Conservation (phyloP, 2,113 vertebrate genomes). For the Camelus bactrianus region DNA sequence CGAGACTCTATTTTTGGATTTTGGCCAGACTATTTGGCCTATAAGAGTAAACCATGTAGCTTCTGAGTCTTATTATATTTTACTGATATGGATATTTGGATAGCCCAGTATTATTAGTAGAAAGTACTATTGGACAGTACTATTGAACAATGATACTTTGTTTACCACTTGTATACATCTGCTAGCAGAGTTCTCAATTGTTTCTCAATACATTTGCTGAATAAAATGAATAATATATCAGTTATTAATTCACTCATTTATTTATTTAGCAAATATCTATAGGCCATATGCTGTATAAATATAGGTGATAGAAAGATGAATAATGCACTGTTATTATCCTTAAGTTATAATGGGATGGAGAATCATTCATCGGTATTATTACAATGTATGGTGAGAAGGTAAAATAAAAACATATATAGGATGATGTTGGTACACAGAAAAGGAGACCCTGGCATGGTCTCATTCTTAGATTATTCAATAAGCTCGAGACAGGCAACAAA, state of each 20-base stretch:
- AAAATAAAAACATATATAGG: background rate
- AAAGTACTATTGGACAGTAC: background rate
- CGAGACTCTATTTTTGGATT: background rate
- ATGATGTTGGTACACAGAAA: background rate
- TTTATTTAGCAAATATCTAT: background rate
- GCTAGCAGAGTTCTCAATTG: background rate
- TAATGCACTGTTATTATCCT: background rate
- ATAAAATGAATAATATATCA: background rate
- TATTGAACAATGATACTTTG: background rate
- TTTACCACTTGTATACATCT: background rate
- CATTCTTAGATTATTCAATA: background rate
- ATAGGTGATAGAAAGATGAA: background rate
- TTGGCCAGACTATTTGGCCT: background rate
- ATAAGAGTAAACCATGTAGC: background rate
- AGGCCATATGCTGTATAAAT: background rate
- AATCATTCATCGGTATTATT: background rate
- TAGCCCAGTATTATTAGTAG: background rate
- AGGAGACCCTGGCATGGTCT: background rate
- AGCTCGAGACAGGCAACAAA: background rate
- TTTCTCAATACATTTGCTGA: background rate
- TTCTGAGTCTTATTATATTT: background rate
- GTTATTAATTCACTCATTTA: background rate
- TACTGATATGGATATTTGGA: background rate
- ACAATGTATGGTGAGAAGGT: background rate
- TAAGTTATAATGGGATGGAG: background rate